These are phyloP conservation scores for Aradophagus sp. DNA, from an alignment of 1,140 invertebrate genomes.

Conservation along the genomic window DNA sequence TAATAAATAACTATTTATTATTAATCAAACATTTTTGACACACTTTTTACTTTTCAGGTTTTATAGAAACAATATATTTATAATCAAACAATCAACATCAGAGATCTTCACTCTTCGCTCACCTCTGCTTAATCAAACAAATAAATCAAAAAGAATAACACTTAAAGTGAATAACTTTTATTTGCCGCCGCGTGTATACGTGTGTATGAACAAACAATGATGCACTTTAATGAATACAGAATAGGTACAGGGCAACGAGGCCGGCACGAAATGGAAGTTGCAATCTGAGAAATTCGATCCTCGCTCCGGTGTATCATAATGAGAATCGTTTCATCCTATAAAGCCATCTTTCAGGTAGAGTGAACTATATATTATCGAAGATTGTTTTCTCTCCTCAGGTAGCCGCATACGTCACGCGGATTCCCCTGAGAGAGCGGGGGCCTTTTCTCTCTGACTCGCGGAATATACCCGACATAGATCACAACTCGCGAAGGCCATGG, in stretches of 20 bases:
- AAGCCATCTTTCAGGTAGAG: conserved; percentile 56
- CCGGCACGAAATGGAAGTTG: conserved; percentile 36
- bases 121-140: too few species aligned
- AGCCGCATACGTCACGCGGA: conserved; percentile 74
- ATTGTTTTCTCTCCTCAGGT: conserved; percentile 76
- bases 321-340: conserved; percentile 56
- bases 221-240: conserved; percentile 52
- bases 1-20: too few species aligned
- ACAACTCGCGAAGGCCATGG: conserved; percentile 69
- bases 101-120: too few species aligned
- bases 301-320: conserved; percentile 41
- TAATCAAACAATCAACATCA: too few species aligned
- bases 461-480: conserved; percentile 72
- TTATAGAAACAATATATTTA: too few species aligned
- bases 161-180: too few species aligned
- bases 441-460: conserved; percentile 59
- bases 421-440: conserved; percentile 64
- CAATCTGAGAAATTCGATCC: conserved; percentile 53
- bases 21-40: too few species aligned
- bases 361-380: conserved; percentile 74
- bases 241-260: conserved; percentile 29
- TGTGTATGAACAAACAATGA: neutral
- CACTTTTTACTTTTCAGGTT: too few species aligned
- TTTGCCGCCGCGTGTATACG: too few species aligned
- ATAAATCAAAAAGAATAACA: too few species aligned